phyloP scores from a whole-genome alignment of 2,888 invertebrate genomes.

The Lacanobia oleracea region DNA sequence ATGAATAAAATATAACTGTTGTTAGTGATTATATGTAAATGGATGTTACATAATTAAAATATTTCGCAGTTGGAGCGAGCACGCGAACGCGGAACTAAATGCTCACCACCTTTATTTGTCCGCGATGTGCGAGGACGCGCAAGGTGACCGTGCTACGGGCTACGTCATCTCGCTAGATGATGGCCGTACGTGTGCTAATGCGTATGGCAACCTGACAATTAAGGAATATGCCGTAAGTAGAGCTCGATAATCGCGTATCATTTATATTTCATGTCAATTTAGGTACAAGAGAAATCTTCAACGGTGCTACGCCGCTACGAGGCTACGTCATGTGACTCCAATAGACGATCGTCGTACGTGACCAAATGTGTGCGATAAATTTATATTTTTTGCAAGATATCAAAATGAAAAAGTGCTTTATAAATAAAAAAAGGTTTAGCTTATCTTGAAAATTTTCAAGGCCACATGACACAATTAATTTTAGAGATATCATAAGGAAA shows the following conservation, averaged over 20 bases:
- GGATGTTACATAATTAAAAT: slow-evolving; percentile 65
- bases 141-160: slow-evolving; percentile 84
- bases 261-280: slow-evolving; percentile 32
- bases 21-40: slow-evolving; percentile 34
- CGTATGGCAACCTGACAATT: slow-evolving; percentile 54
- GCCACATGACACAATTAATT: background rate
- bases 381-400: slow-evolving; percentile 1
- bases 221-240: slow-evolving; percentile 50
- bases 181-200: slow-evolving; percentile 56
- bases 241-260: slow-evolving; percentile 36
- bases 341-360: slow-evolving; percentile 15
- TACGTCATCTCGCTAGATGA: slow-evolving; percentile 63
- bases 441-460: background rate
- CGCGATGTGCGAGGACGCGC: slow-evolving; percentile 85
- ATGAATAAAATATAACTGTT: slow-evolving; percentile 22
- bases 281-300: slow-evolving; percentile 23
- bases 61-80: slow-evolving; percentile 67
- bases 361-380: slow-evolving; percentile 11
- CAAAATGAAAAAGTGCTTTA: slow-evolving; percentile 8
- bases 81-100: slow-evolving; percentile 82
- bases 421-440: background rate
- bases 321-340: slow-evolving; percentile 26
- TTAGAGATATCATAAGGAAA: slow-evolving; percentile 6
- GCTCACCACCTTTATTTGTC: slow-evolving; percentile 85
- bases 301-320: slow-evolving; percentile 16